Evolutionary conservation across 2,888 invertebrate genomes (phyloP), one percentile per base, ranked within the genome.

Genomic region (Clivina fossor): DNA sequence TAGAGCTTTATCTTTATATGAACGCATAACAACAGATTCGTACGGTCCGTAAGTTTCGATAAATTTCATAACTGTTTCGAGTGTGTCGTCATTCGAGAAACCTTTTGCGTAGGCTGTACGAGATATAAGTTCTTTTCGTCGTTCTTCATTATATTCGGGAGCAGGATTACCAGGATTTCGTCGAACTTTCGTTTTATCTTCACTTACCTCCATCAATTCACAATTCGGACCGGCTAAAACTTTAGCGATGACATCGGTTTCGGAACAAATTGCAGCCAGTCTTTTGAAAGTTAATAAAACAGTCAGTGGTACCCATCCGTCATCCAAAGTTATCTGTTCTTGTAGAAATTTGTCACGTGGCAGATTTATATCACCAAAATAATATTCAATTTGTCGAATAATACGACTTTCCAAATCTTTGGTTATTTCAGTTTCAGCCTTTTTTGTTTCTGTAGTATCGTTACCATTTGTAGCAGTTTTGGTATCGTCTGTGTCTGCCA

Each of bases 291-390:
- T 93, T 40, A 90, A 75, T 74, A 99, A 80, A 0, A 89, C 83
- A 0, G 86, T 83, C 38, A 98, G 71, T 0, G 91, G 83, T 15
- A 99, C 83, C 98, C 98, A 93, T 2, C 92, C 97, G 49, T 94
- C 90, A 62, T 93, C 90, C 60, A 90, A 78, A 63, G 84, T 84
- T 1, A 90, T 82, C 74, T 94, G 88, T 58, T 90, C 90, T 64
- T 85, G 83, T n/a, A 99, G 77, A 71, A 97, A 99, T 73, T 90
- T 94, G 71, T 99, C 98, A 57, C 89, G 82, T 1, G 88, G 86
- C 47, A 99, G 78, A 75, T 99, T 99, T 3, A 88, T 81, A 72
- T 99, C 93, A 44, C 98, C 95, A 62, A 82, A 83, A 68, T 83
- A 83, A 68, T 81, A 82, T 66, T 83, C 82, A 4, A 86, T 76